Evolutionary conservation across 2,797 vertebrate species (phyloP).

Genomic region (Natrix natrix): DNA sequence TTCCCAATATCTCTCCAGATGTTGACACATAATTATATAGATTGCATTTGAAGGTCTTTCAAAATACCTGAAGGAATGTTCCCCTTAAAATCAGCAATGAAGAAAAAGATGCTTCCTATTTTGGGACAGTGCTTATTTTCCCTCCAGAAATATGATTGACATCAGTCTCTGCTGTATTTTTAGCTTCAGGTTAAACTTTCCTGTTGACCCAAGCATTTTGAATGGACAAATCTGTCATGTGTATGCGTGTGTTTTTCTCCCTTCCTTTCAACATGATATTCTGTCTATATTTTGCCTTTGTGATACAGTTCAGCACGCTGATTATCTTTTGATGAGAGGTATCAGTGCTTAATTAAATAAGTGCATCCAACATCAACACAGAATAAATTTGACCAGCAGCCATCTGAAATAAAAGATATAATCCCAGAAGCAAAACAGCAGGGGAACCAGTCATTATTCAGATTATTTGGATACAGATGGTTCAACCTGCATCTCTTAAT

Average conservation of each 20-base stretch:
- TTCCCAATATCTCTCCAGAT: not conserved
- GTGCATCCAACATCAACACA: not conserved
- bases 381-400: not conserved
- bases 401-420: not conserved
- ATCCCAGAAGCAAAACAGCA: not conserved
- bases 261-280: not conserved
- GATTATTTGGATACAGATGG: not conserved
- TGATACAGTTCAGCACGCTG: not conserved
- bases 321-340: not conserved
- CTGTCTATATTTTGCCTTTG: not conserved
- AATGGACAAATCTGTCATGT: not conserved
- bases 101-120: not conserved
- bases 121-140: not conserved
- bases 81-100: not conserved
- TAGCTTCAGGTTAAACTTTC: not conserved
- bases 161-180: not conserved
- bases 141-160: not conserved
- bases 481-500: not conserved
- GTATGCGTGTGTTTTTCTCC: not conserved
- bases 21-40: not conserved
- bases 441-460: not conserved
- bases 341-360: not conserved
- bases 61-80: not conserved
- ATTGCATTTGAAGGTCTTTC: not conserved
- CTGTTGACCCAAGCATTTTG: not conserved